Evolutionary conservation across 2,888 invertebrate genomes (phyloP).

Genomic region (Rhabditophanes sp.): DNA sequence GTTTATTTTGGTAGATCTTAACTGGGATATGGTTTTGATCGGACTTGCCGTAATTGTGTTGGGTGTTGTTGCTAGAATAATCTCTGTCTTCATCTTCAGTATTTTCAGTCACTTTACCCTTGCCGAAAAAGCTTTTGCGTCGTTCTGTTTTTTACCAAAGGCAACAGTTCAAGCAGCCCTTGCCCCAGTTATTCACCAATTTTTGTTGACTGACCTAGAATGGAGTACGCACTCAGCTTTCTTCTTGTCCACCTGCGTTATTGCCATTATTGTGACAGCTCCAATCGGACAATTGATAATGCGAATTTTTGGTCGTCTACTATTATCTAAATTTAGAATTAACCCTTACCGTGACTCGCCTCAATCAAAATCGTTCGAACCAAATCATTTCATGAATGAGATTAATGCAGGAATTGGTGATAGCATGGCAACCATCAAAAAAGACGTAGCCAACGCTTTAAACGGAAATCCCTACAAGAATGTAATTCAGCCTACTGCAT

Average conservation of each 20-base stretch:
- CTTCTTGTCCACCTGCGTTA: constrained; percentile 14
- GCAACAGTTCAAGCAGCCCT: constrained; percentile 28
- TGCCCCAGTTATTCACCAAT: constrained; percentile 16
- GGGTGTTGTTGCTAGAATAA: constrained; percentile 16
- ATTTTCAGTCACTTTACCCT: background rate
- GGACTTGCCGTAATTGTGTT: constrained; percentile 16
- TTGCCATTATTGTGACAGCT: constrained; percentile 22
- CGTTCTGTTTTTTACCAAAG: constrained; percentile 22
- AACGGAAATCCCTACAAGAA: no score
- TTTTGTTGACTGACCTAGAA: constrained; percentile 6
- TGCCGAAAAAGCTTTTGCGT: constrained; percentile 13
- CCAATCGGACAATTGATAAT: constrained; percentile 22
- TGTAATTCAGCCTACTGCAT: no score
- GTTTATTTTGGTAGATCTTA: constrained; percentile 10
- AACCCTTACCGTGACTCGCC: no score
- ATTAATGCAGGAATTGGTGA: no score
- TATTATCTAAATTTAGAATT: constrained; percentile 12
- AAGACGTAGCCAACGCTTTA: no score
- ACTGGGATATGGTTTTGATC: constrained; percentile 11
- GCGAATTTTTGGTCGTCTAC: constrained; percentile 12
- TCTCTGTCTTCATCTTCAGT: constrained; percentile 14
- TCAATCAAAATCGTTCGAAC: no score
- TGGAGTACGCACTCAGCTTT: constrained; percentile 8
- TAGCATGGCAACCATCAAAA: no score
- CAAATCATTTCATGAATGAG: no score